Evolutionary conservation across 2,888 invertebrate genomes (phyloP), one percentile per base, ranked within the genome.

Genomic region (Rhimphoctona megacephalus): DNA sequence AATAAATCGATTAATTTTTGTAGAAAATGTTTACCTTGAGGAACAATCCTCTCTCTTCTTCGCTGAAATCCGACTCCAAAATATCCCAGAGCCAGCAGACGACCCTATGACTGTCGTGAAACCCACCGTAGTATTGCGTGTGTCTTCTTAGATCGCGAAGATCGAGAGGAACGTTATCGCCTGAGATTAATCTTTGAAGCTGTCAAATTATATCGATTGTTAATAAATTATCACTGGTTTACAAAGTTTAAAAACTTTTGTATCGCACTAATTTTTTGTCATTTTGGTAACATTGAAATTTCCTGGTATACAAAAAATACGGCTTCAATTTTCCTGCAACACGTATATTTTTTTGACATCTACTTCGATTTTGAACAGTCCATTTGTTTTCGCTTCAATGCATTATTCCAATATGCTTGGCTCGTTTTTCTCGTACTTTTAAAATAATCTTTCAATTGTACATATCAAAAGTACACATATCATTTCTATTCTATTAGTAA

Each of bases 1-100:
- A 43, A 39, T 39, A 8, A 6, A 39, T 39, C 1, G 8, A 57
- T 14, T 11, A 30, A 61, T 17, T 30, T 30, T 9, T 17, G 17
- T 5, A 5, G 17, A 30, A 5, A 61, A 17, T 17, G 14, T 0
- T n/a, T 72, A 97, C 98, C 96, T 99, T 99, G 8, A 99, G 95
- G 95, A 99, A 99, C 93, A 99, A 96, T 90, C 97, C 97, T 85
- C 98, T 96, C 94, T 99, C 99, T 78, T 97, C 96, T 92, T 98
- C 97, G 14, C 96, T 96, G 94, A 99, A 99, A 94, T 99, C 99
- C 90, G 98, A 97, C 91, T 98, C 98, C 88, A 99, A 95, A 91
- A 99, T 98, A 95, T 99, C 99, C 99, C 99, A 99, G 76, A 99
- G 96, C 99, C 99, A 99, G 93, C 98, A 97, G 74, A 99, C 98